Evolutionary conservation across 1,140 invertebrate genomes (phyloP).

Genomic region (Diabrotica virgifera): DNA sequence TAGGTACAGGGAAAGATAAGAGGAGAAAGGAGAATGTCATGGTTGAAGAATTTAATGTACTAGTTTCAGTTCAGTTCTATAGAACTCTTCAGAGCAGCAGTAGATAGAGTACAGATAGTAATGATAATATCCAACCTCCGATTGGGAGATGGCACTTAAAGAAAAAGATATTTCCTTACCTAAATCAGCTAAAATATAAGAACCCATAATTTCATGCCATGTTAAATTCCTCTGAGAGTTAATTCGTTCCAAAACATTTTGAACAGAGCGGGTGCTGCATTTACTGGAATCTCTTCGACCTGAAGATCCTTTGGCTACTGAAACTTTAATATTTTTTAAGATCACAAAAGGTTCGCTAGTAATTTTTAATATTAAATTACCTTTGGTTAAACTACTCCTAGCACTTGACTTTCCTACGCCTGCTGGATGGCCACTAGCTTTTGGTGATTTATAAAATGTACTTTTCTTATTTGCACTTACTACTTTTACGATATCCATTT

Average conservation of each 20-base stretch:
- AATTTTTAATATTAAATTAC: not conserved
- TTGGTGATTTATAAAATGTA: slow-evolving; percentile 21
- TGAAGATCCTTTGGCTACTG: not conserved
- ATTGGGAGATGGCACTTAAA: no score
- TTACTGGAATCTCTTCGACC: slow-evolving; percentile 18
- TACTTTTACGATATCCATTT: slow-evolving; percentile 64
- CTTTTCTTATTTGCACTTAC: slow-evolving; percentile 32
- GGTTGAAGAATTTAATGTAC: no score
- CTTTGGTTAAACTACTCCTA: slow-evolving; percentile 5
- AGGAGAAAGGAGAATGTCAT: no score
- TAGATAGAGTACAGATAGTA: no score
- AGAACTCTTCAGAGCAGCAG: no score
- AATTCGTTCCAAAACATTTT: slow-evolving; percentile 42
- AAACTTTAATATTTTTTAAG: not conserved
- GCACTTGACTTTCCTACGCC: not conserved
- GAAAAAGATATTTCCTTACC: slow-evolving; percentile 36
- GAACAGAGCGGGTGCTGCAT: slow-evolving; percentile 22
- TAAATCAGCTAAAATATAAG: slow-evolving; percentile 61
- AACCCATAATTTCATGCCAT: slow-evolving; percentile 64
- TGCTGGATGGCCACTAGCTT: not conserved
- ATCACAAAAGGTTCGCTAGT: not conserved
- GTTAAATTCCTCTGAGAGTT: slow-evolving; percentile 54
- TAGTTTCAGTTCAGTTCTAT: no score
- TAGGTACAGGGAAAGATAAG: no score
- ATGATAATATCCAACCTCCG: no score